phyloP scores from a whole-genome alignment of 2,888 invertebrate genomes.

The Chironomus riparius region DNA sequence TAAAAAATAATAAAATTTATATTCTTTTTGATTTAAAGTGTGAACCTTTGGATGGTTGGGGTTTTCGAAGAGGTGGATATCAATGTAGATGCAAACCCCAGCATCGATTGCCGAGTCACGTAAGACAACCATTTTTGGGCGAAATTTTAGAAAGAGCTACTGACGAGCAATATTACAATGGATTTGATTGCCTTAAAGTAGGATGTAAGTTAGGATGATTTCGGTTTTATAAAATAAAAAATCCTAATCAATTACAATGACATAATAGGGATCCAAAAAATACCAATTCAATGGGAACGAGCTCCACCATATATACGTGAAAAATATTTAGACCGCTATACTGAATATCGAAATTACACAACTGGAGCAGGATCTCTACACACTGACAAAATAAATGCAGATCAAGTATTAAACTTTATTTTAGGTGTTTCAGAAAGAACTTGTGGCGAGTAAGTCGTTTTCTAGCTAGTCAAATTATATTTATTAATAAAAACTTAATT shows the following conservation, averaged over 20 bases:
- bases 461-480: neutral
- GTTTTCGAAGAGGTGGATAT: conserved; percentile 89
- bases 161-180: conserved; percentile 83
- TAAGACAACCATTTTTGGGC: conserved; percentile 83
- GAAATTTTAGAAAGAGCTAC: conserved; percentile 91
- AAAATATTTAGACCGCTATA: conserved; percentile 61
- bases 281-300: conserved; percentile 74
- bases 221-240: too few relatives aligned
- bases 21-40: conserved; percentile 51
- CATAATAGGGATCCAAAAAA: conserved; percentile 67
- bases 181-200: conserved; percentile 82
- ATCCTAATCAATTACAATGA: neutral
- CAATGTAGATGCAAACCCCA: conserved; percentile 90
- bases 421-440: conserved; percentile 52
- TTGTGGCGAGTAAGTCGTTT: conserved; percentile 41
- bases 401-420: conserved; percentile 69
- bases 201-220: conserved; percentile 66
- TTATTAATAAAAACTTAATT: conserved; percentile 28
- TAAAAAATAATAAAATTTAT: neutral
- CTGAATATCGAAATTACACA: conserved; percentile 64
- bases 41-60: conserved; percentile 93
- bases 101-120: conserved; percentile 73
- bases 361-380: conserved; percentile 58
- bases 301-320: conserved; percentile 61
- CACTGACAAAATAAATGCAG: conserved; percentile 60